Percentiles rank a stretch among this genome's conserved stretches.
Conservation (phyloP, 2,113 vertebrate genomes). For the Oncorhynchus keta region DNA sequence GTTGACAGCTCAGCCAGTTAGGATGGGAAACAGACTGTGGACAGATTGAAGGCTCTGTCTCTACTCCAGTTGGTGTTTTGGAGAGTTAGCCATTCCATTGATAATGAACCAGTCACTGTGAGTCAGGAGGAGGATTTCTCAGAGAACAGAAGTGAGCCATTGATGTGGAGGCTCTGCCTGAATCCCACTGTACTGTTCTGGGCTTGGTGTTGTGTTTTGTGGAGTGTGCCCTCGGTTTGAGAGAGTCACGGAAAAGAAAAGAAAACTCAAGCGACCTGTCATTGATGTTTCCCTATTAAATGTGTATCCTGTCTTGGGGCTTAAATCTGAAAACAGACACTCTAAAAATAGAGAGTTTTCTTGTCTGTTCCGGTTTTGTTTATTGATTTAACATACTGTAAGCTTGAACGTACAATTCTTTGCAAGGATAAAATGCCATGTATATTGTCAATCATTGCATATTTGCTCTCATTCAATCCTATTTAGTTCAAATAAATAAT, state of each 20-base stretch:
- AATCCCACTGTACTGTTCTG: slow-evolving; percentile 9
- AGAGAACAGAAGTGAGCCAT: slow-evolving; percentile 14
- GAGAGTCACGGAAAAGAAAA: slow-evolving; percentile 38
- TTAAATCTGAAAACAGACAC: slow-evolving; percentile 32
- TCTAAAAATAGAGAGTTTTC: slow-evolving; percentile 44
- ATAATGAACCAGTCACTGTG: slow-evolving; percentile 40
- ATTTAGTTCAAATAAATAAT: neutral
- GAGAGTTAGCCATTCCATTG: slow-evolving; percentile 13
- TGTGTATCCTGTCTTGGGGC: slow-evolving; percentile 41
- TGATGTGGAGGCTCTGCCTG: slow-evolving; percentile 25
- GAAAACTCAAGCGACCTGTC: slow-evolving; percentile 34
- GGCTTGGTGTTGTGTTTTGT: slow-evolving; percentile 1
- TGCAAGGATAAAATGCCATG: neutral
- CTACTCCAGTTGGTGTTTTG: slow-evolving; percentile 7
- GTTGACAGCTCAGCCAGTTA: slow-evolving; percentile 23
- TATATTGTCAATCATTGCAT: slow-evolving; percentile 8
- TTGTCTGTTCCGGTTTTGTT: slow-evolving; percentile 7
- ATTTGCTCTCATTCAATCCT: neutral
- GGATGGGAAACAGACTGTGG: slow-evolving; percentile 9
- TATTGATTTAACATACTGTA: slow-evolving; percentile 17
- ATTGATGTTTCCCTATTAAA: slow-evolving; percentile 45
- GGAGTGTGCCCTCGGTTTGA: slow-evolving; percentile 33
- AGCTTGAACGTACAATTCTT: slow-evolving; percentile 12
- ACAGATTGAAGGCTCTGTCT: slow-evolving; percentile 11
- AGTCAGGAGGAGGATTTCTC: slow-evolving; percentile 28